Conservation (phyloP, 2,888 invertebrate species). For the Sphinx pinastri region DNA sequence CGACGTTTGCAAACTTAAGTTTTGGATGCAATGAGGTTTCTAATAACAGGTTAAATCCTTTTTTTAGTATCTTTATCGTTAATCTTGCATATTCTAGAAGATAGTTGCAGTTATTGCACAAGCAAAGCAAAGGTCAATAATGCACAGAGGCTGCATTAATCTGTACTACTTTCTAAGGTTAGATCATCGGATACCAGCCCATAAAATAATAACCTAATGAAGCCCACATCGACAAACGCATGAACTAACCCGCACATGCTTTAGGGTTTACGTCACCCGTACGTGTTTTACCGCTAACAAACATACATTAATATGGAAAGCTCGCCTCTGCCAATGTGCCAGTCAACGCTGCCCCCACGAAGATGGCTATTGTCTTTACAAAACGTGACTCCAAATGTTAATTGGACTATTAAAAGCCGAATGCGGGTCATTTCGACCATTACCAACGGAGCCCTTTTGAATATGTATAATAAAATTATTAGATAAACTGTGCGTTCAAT, state of each 20-base stretch:
- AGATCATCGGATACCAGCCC: constrained; percentile 37
- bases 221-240: constrained; percentile 42
- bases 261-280: constrained; percentile 73
- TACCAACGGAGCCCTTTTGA: constrained; percentile 80
- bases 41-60: no score
- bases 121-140: neutral
- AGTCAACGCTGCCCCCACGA: constrained; percentile 80
- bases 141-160: constrained; percentile 17
- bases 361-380: constrained; percentile 82
- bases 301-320: constrained; percentile 83
- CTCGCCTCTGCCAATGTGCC: constrained; percentile 78
- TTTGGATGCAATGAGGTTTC: neutral
- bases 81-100: no score
- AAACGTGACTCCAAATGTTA: constrained; percentile 84
- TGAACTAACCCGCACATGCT: constrained; percentile 60
- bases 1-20: neutral
- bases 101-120: no score
- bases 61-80: no score
- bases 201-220: constrained; percentile 42
- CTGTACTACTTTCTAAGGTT: constrained; percentile 30
- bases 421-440: constrained; percentile 83
- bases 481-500: constrained; percentile 77
- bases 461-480: constrained; percentile 84
- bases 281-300: constrained; percentile 83
- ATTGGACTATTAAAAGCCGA: constrained; percentile 82